These are phyloP conservation scores for Acinonyx jubatus DNA, from an alignment of 2,113 vertebrate species.

Conservation along the genomic window DNA sequence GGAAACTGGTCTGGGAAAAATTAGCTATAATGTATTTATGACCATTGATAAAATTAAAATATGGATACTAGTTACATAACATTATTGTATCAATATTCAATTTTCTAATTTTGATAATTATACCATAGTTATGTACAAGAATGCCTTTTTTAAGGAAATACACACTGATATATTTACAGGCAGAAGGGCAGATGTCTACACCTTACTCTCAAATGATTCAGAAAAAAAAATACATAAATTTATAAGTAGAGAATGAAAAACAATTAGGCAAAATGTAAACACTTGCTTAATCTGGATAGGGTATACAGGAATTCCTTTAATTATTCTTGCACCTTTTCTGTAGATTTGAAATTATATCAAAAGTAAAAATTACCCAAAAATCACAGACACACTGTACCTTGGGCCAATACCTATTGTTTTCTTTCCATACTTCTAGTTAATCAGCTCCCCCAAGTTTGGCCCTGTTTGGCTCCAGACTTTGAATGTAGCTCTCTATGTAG, in stretches of 20 bases:
- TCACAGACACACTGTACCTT: neutral
- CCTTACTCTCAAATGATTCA: neutral
- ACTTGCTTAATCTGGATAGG: neutral
- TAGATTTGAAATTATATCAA: constrained; percentile 1
- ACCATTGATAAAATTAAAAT: constrained; percentile 40
- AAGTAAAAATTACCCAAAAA: neutral
- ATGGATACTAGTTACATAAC: neutral
- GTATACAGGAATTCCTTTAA: neutral
- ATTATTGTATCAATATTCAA: neutral
- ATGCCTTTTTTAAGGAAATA: neutral
- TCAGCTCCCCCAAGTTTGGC: neutral
- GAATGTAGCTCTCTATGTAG: neutral
- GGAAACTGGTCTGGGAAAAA: neutral
- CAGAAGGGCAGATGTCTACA: neutral
- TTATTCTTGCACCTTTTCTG: neutral
- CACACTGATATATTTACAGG: neutral
- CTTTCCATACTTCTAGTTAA: neutral
- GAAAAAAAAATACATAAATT: neutral
- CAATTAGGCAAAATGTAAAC: neutral
- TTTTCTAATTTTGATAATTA: neutral
- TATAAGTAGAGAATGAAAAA: constrained; percentile 20
- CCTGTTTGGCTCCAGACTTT: neutral
- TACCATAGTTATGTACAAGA: neutral
- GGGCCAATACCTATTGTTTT: neutral
- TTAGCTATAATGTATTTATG: neutral